phyloP scores from a whole-genome alignment of 2,888 invertebrate species.

The Sialis fuliginosa region DNA sequence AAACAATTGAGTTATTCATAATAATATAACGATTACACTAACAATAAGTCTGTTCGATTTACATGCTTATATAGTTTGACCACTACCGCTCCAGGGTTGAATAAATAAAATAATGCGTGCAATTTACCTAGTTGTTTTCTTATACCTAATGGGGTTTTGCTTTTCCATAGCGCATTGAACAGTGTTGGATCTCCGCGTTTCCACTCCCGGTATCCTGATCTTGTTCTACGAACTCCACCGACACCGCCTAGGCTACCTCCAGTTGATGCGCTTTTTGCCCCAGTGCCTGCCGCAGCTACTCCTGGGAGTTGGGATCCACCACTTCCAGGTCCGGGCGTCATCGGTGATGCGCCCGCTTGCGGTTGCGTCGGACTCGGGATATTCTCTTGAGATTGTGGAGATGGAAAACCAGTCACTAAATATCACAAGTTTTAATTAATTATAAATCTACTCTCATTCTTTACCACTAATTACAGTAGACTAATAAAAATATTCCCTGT shows the following conservation, averaged over 20 bases:
- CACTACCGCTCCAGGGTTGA: too few species aligned
- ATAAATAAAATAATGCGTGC: too few species aligned
- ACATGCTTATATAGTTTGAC: too few species aligned
- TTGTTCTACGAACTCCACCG: constrained; percentile 37
- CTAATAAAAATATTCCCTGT: too few species aligned
- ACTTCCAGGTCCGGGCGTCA: constrained; percentile 25
- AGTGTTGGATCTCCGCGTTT: constrained; percentile 52
- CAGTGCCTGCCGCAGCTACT: constrained; percentile 27
- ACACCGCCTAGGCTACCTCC: constrained; percentile 33
- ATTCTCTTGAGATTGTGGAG: constrained; percentile 36
- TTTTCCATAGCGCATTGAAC: constrained; percentile 55
- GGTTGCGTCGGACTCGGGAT: constrained; percentile 34
- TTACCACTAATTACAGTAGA: too few species aligned
- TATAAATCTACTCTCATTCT: too few species aligned
- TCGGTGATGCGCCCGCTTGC: constrained; percentile 26
- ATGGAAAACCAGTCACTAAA: constrained; percentile 26
- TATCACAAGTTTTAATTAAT: too few species aligned
- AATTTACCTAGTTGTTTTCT: constrained; percentile 41
- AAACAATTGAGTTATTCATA: too few species aligned
- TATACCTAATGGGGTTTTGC: constrained; percentile 54
- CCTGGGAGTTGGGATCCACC: constrained; percentile 32
- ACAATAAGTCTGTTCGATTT: too few species aligned
- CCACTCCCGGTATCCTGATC: constrained; percentile 49
- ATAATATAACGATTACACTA: too few species aligned
- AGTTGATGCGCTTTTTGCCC: constrained; percentile 30